phyloP scores from a whole-genome alignment of 1,140 invertebrate species.

The Hypothenemus hampei region DNA sequence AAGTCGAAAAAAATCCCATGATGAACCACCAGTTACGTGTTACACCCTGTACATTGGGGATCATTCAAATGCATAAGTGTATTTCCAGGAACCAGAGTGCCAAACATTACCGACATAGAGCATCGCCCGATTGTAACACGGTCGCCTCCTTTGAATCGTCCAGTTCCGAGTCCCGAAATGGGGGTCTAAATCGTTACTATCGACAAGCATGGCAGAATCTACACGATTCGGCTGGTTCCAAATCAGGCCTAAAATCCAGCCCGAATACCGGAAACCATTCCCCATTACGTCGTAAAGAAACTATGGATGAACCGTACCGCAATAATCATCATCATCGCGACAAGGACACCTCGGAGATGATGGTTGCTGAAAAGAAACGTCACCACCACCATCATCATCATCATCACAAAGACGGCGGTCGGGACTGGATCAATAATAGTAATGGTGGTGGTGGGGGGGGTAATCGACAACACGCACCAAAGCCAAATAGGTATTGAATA shows the following conservation, averaged over 20 bases:
- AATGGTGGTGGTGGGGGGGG: too few relatives aligned
- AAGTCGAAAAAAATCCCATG: neutral
- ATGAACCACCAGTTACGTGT: too few relatives aligned
- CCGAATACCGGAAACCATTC: too few relatives aligned
- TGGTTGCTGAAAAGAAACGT: slow-evolving; percentile 68
- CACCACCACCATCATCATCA: slow-evolving; percentile 81
- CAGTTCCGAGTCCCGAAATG: slow-evolving; percentile 73
- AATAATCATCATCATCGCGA: slow-evolving; percentile 44
- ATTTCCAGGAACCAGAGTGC: slow-evolving; percentile 62
- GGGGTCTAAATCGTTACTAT: slow-evolving; percentile 78
- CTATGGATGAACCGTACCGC: slow-evolving; percentile 59
- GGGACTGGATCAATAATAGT: slow-evolving; percentile 36
- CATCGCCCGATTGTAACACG: slow-evolving; percentile 82
- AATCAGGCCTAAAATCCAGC: slow-evolving; percentile 46
- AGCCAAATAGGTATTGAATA: too few relatives aligned
- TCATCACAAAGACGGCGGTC: slow-evolving; percentile 54
- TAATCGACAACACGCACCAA: too few relatives aligned
- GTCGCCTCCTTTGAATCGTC: slow-evolving; percentile 82
- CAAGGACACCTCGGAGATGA: slow-evolving; percentile 64
- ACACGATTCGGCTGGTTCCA: slow-evolving; percentile 70
- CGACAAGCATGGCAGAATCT: slow-evolving; percentile 89
- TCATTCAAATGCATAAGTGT: too few relatives aligned
- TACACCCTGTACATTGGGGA: too few relatives aligned
- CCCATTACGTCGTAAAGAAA: slow-evolving; percentile 62
- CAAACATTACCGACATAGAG: slow-evolving; percentile 80